Percentiles rank a stretch among this genome's conserved stretches.
Evolutionary conservation across 1,140 invertebrate genomes (phyloP).

Genomic region (Cydia splendana): DNA sequence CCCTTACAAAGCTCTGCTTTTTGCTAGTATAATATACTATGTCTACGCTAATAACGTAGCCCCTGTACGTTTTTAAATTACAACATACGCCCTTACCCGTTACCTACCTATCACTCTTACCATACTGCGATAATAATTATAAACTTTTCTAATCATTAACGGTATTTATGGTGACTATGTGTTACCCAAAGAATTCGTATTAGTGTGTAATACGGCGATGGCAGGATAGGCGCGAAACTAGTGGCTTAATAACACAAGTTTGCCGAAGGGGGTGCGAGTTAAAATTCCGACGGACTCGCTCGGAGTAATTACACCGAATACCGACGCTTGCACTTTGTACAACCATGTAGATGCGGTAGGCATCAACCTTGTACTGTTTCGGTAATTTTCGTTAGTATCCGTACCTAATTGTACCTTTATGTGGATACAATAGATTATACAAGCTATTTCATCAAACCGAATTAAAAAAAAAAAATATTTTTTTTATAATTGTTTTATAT

Average conservation of each 20-base stretch:
- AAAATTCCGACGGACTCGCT: conserved; percentile 58
- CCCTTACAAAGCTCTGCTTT: no score
- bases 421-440: neutral
- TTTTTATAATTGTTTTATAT: no score
- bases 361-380: neutral
- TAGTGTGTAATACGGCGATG: conserved; percentile 35
- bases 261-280: conserved; percentile 57
- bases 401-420: no score
- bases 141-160: conserved; percentile 17
- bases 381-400: neutral
- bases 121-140: neutral
- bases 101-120: no score
- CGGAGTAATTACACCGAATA: conserved; percentile 68
- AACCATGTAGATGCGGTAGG: conserved; percentile 41
- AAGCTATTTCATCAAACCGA: no score
- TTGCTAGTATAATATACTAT: no score
- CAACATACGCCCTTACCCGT: no score
- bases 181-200: conserved; percentile 36
- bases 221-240: conserved; percentile 55
- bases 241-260: conserved; percentile 70
- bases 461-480: neutral
- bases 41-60: no score
- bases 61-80: no score
- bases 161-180: neutral
- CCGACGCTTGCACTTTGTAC: conserved; percentile 70